Conservation (phyloP, 2,113 vertebrate genomes). For the Amblyopsis rosae region DNA sequence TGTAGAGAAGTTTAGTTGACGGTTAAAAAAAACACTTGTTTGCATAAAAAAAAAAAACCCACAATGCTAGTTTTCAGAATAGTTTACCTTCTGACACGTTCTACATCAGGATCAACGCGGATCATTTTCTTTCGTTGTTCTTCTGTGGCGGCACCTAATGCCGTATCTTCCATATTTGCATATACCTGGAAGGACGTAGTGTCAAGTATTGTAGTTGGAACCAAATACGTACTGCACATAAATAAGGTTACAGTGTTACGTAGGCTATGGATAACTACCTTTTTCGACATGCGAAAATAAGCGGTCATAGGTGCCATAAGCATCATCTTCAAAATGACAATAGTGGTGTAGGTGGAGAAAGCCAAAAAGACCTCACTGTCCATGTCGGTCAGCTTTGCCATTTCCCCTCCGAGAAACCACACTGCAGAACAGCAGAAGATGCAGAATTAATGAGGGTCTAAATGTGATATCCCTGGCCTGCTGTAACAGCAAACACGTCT, state of each 20-base stretch:
- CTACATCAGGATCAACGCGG: slow-evolving; percentile 76
- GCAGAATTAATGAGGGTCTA: not conserved
- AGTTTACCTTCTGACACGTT: slow-evolving; percentile 82
- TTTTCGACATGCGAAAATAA: slow-evolving; percentile 74
- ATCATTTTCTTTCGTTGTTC: slow-evolving; percentile 73
- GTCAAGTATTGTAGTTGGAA: not conserved
- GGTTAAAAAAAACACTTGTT: not conserved
- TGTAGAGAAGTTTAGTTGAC: slow-evolving; percentile 38
- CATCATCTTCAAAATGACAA: slow-evolving; percentile 85
- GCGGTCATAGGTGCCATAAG: slow-evolving; percentile 76
- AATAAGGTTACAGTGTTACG: not conserved
- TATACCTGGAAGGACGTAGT: slow-evolving; percentile 64
- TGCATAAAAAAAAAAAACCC: no score
- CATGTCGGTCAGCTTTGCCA: slow-evolving; percentile 62
- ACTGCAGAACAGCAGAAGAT: not conserved
- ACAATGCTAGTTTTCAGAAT: not conserved
- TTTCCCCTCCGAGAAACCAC: slow-evolving; percentile 43
- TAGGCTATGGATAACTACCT: slow-evolving; percentile 69
- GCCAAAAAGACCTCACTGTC: slow-evolving; percentile 75
- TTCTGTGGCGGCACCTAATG: slow-evolving; percentile 62
- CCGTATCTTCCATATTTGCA: slow-evolving; percentile 79
- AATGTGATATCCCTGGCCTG: not conserved
- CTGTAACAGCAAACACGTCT: not conserved
- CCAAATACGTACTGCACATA: not conserved
- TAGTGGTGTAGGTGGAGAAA: slow-evolving; percentile 73